These are phyloP conservation scores for Megalops cyprinoides DNA, from an alignment of 2,797 vertebrate species.

Conservation along the genomic window DNA sequence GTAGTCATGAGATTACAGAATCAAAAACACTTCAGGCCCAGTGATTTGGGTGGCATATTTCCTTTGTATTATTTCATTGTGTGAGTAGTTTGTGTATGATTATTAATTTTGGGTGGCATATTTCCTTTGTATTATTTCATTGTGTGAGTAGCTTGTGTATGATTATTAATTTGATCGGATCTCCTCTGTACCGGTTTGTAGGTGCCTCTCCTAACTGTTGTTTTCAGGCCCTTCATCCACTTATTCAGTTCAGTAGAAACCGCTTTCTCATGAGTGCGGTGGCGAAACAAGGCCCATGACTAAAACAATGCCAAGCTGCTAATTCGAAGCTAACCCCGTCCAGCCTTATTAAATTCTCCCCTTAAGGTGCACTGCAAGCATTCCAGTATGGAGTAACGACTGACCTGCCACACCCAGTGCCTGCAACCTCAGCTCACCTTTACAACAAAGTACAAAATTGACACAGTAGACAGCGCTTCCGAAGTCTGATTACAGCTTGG, in stretches of 20 bases:
- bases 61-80: too few species aligned
- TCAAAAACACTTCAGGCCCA: too few species aligned
- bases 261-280: neutral
- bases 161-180: too few species aligned
- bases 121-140: too few species aligned
- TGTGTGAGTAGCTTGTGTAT: too few species aligned
- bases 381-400: neutral
- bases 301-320: slow-evolving; percentile 13
- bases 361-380: neutral
- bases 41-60: too few species aligned
- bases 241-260: too few species aligned
- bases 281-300: neutral
- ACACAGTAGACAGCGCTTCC: neutral
- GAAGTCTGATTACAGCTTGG: neutral
- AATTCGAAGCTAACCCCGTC: slow-evolving; percentile 34
- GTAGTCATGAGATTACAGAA: too few species aligned
- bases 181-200: neutral
- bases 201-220: neutral
- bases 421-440: neutral
- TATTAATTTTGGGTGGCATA: too few species aligned
- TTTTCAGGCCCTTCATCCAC: neutral
- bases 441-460: too few species aligned
- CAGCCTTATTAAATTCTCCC: slow-evolving; percentile 1
- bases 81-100: too few species aligned
- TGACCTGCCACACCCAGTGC: neutral